Percentiles rank a stretch among this genome's conserved stretches.
phyloP scores from a whole-genome alignment of 2,888 invertebrate genomes.

The Cephalotes varians region DNA sequence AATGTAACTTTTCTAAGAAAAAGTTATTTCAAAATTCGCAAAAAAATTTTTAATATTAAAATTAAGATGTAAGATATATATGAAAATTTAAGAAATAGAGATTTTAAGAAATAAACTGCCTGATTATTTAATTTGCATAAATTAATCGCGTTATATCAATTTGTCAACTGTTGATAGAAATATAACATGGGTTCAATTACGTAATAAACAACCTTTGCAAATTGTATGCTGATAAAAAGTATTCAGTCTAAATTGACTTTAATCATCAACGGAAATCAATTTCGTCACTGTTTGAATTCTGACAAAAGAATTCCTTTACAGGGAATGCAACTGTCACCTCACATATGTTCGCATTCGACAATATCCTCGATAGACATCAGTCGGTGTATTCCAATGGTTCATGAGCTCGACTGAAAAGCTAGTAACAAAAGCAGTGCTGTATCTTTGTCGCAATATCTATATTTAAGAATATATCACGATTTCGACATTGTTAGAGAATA shows the following conservation, averaged over 20 bases:
- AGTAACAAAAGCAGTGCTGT: slow-evolving; percentile 28
- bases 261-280: slow-evolving; percentile 37
- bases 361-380: slow-evolving; percentile 26
- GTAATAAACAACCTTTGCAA: background rate
- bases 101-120: background rate
- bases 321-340: slow-evolving; percentile 22
- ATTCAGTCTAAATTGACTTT: slow-evolving; percentile 24
- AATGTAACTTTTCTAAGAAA: background rate
- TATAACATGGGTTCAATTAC: background rate
- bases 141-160: background rate
- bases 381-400: slow-evolving; percentile 34
- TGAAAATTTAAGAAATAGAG: background rate
- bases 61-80: background rate
- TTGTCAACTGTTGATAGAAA: background rate
- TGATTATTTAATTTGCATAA: background rate
- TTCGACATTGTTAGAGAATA: slow-evolving; percentile 4
- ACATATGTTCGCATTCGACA: slow-evolving; percentile 9
- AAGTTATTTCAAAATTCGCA: background rate
- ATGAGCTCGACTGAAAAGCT: slow-evolving; percentile 30
- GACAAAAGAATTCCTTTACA: slow-evolving; percentile 23
- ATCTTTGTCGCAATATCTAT: slow-evolving; percentile 40
- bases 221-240: slow-evolving; percentile 6
- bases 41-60: background rate
- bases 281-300: slow-evolving; percentile 16
- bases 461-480: slow-evolving; percentile 35